Percentiles rank a stretch among this genome's conserved stretches.
phyloP scores from a whole-genome alignment of 92 coral and sea anemone species.

The Scolanthus callimorphus region DNA sequence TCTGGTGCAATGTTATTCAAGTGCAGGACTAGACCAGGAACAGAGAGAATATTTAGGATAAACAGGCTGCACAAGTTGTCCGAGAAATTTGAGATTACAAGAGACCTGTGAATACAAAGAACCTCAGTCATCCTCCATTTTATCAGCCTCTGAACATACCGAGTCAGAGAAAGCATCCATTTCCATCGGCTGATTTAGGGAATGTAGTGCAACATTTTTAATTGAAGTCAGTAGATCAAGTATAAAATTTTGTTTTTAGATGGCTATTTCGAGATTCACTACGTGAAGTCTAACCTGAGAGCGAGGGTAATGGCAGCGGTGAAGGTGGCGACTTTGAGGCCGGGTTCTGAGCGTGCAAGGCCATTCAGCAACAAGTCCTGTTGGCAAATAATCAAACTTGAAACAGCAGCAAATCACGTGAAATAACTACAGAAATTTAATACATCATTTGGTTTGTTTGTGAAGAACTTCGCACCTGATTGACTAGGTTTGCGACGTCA shows the following conservation, averaged over 20 bases:
- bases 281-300: constrained; percentile 46
- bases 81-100: constrained; percentile 62
- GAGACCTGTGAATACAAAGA: constrained; percentile 37
- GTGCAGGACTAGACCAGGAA: constrained; percentile 87
- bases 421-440: background rate
- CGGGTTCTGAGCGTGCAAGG: constrained; percentile 82
- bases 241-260: no score
- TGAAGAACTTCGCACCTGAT: no score
- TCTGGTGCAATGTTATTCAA: constrained; percentile 72
- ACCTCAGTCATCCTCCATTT: background rate
- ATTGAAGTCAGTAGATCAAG: no score
- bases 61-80: constrained; percentile 83
- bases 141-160: no score
- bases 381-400: background rate
- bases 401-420: no score
- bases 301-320: constrained; percentile 83
- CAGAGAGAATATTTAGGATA: constrained; percentile 79
- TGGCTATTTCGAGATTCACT: background rate
- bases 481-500: no score
- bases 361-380: constrained; percentile 85
- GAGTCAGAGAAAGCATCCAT: no score
- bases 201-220: no score
- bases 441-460: no score
- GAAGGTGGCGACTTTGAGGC: constrained; percentile 69
- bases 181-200: no score